A percentile compares a stretch with the other conserved stretches of the same genome.
Evolutionary conservation across 2,888 invertebrate species (phyloP).

Genomic region (Cephalotes varians): DNA sequence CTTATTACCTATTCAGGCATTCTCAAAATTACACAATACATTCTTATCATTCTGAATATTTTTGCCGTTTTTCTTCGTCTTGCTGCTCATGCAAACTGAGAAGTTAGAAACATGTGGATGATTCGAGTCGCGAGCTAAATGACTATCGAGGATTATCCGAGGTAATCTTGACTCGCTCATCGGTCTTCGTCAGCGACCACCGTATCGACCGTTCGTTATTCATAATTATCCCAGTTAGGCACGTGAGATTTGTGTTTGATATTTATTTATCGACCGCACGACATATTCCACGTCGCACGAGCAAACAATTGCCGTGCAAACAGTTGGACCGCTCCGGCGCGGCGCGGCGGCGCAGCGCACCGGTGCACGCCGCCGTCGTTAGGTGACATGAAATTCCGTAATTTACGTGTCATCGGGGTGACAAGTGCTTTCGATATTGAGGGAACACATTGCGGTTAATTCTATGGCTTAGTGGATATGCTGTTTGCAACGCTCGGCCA

Average conservation of each 20-base stretch:
- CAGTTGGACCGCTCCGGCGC: constrained; percentile 53
- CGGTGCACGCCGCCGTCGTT: constrained; percentile 28
- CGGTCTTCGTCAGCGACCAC: constrained; percentile 62
- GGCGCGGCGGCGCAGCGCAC: not conserved
- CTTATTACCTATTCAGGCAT: not conserved
- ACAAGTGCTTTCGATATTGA: constrained; percentile 38
- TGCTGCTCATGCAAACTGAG: not conserved
- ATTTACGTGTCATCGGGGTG: constrained; percentile 43
- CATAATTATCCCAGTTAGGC: constrained; percentile 75
- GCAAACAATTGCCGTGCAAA: constrained; percentile 75
- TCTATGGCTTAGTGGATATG: constrained; percentile 13
- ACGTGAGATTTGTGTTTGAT: constrained; percentile 76
- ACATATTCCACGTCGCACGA: constrained; percentile 68
- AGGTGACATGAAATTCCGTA: constrained; percentile 49
- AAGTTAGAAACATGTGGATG: constrained; percentile 39
- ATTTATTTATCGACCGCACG: constrained; percentile 78
- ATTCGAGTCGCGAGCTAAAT: constrained; percentile 45
- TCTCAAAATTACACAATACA: not conserved
- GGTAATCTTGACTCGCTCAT: constrained; percentile 57
- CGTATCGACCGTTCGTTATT: constrained; percentile 71
- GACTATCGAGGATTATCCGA: constrained; percentile 12
- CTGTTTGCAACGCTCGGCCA: constrained; percentile 14
- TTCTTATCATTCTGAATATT: not conserved
- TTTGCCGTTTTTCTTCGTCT: not conserved
- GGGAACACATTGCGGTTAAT: constrained; percentile 32